A percentile compares a stretch with the other conserved stretches of the same genome.
Evolutionary conservation across 2,888 invertebrate species (phyloP).

Genomic region (Dryococelus australis): DNA sequence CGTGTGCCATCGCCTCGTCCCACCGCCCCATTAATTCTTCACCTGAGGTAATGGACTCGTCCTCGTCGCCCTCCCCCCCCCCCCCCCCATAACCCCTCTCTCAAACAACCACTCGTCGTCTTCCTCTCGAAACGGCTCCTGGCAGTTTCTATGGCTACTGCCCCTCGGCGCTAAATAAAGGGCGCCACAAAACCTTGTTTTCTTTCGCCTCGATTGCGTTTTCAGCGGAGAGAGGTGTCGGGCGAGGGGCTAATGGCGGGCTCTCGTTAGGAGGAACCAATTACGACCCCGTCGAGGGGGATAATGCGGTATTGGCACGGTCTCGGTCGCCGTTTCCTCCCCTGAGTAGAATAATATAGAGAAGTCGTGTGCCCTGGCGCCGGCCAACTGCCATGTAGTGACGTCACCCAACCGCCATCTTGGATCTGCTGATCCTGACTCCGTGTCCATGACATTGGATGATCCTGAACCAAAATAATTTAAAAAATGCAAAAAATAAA

Average conservation of each 20-base stretch:
- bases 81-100: not conserved
- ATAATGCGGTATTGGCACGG: too few relatives aligned
- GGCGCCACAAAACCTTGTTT: constrained; percentile 5
- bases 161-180: not conserved
- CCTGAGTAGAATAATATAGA: too few relatives aligned
- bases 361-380: too few relatives aligned
- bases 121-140: not conserved
- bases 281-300: too few relatives aligned
- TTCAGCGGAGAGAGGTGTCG: not conserved
- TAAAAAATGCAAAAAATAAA: too few relatives aligned
- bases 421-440: too few relatives aligned
- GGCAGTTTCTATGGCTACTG: constrained; percentile 10
- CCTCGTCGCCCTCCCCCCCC: not conserved
- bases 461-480: too few relatives aligned
- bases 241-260: not conserved
- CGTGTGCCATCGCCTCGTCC: not conserved
- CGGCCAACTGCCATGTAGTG: too few relatives aligned
- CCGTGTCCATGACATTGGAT: too few relatives aligned
- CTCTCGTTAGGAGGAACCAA: not conserved
- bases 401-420: too few relatives aligned
- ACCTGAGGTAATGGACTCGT: constrained; percentile 10
- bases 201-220: not conserved
- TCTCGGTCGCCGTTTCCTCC: too few relatives aligned
- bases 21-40: not conserved
- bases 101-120: not conserved